Conservation (phyloP, 2,888 invertebrate genomes). For the Amphipoea oculea region DNA sequence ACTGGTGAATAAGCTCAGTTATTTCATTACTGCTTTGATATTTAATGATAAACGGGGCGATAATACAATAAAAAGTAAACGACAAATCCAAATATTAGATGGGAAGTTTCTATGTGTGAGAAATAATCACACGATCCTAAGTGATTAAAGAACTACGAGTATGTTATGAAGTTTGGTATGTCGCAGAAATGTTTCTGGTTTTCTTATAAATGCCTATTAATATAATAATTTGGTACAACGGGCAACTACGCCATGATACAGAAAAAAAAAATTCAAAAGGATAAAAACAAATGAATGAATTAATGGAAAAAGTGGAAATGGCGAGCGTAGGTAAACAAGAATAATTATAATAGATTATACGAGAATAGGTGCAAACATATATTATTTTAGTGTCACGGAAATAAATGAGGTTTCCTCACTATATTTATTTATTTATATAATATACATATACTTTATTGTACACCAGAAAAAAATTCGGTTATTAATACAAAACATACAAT, state of each 20-base stretch:
- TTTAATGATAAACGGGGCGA: too few species aligned
- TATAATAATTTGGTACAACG: neutral
- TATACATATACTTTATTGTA: too few species aligned
- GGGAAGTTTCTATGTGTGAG: too few species aligned
- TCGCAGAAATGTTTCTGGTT: neutral
- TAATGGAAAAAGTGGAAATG: neutral
- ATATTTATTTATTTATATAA: neutral
- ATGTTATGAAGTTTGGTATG: neutral
- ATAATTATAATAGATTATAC: neutral
- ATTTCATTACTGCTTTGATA: too few species aligned
- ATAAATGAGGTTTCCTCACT: slow-evolving; percentile 3
- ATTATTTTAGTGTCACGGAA: neutral
- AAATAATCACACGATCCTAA: too few species aligned
- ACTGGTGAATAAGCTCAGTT: too few species aligned
- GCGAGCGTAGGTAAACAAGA: neutral
- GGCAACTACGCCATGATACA: neutral
- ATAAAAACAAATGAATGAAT: neutral
- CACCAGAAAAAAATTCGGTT: too few species aligned
- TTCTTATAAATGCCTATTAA: neutral
- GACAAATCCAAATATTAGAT: too few species aligned
- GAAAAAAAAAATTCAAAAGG: too few species aligned
- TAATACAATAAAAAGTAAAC: too few species aligned
- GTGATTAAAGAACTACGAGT: neutral
- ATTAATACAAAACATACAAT: too few species aligned
- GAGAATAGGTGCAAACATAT: neutral